Percentiles rank a stretch among this genome's conserved stretches.
Evolutionary conservation across 2,888 invertebrate genomes (phyloP).

Genomic region (Chydorus sphaericus): DNA sequence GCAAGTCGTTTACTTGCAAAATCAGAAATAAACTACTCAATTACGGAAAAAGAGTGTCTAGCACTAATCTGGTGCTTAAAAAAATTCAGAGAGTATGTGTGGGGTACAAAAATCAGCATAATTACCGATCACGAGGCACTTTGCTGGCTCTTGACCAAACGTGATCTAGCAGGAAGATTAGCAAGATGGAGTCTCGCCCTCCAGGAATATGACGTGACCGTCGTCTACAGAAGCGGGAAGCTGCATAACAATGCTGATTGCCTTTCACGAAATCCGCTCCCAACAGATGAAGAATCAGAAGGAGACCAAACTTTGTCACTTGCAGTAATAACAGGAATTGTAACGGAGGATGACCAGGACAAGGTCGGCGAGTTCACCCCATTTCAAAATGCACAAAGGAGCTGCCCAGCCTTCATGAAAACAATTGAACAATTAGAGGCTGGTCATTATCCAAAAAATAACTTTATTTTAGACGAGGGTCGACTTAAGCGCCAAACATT

Average conservation of each 20-base stretch:
- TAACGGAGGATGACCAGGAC: not conserved
- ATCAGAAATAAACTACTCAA: conserved; percentile 10
- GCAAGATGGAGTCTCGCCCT: conserved; percentile 18
- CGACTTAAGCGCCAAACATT: not conserved
- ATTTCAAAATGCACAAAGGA: not conserved
- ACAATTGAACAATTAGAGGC: not conserved
- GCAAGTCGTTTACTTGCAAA: conserved; percentile 6
- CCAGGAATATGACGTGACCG: conserved; percentile 18
- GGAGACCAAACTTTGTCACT: not conserved
- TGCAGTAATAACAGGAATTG: too few relatives aligned
- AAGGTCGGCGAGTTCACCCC: not conserved
- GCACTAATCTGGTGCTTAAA: conserved; percentile 23
- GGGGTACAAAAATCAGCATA: not conserved
- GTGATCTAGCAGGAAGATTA: conserved; percentile 14
- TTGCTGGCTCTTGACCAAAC: conserved; percentile 1
- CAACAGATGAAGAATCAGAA: conserved; percentile 4
- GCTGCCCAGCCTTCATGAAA: not conserved
- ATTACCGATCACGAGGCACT: not conserved
- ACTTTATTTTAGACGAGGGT: not conserved
- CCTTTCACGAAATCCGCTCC: conserved; percentile 16
- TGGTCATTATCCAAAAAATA: not conserved
- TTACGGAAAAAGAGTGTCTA: conserved; percentile 19
- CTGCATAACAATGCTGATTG: conserved; percentile 18
- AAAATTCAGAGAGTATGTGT: conserved; percentile 11
- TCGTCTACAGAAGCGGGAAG: conserved; percentile 17